phyloP scores from a whole-genome alignment of 2,797 vertebrate species.

The Crenuchus spilurus region DNA sequence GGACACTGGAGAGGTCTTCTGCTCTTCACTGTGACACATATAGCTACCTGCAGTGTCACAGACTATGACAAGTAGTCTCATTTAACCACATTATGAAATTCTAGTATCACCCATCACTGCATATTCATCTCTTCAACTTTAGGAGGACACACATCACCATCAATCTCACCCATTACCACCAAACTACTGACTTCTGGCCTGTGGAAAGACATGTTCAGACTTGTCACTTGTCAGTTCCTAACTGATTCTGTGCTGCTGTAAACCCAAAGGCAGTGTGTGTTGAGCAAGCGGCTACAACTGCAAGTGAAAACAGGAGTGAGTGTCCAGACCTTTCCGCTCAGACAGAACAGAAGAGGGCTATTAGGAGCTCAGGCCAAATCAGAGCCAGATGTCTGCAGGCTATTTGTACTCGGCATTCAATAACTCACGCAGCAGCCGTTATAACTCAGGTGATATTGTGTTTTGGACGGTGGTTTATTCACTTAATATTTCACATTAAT shows the following conservation, averaged over 20 bases:
- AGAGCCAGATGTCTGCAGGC: conserved; percentile 64
- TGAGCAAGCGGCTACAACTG: conserved; percentile 48
- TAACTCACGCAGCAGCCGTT: conserved; percentile 61
- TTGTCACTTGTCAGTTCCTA: conserved; percentile 24
- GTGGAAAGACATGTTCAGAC: conserved; percentile 10
- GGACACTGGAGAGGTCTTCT: neutral
- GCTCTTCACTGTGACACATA: neutral
- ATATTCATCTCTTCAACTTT: neutral
- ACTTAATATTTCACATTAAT: conserved; percentile 64
- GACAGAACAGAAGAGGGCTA: conserved; percentile 56
- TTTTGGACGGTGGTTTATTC: conserved; percentile 57
- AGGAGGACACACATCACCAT: neutral
- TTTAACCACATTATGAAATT: neutral
- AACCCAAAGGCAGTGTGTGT: conserved; percentile 35
- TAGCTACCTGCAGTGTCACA: neutral
- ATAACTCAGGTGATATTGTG: conserved; percentile 64
- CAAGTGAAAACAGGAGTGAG: conserved; percentile 60
- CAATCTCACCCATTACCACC: neutral
- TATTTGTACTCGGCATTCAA: conserved; percentile 62
- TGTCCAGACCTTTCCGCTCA: conserved; percentile 59
- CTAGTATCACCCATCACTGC: neutral
- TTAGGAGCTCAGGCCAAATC: conserved; percentile 61
- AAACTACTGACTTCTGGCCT: conserved; percentile 18
- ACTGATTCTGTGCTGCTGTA: conserved; percentile 27
- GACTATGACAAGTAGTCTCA: neutral